These are phyloP conservation scores for Phoxinus phoxinus DNA, from an alignment of 2,113 vertebrate genomes.

Conservation along the genomic window DNA sequence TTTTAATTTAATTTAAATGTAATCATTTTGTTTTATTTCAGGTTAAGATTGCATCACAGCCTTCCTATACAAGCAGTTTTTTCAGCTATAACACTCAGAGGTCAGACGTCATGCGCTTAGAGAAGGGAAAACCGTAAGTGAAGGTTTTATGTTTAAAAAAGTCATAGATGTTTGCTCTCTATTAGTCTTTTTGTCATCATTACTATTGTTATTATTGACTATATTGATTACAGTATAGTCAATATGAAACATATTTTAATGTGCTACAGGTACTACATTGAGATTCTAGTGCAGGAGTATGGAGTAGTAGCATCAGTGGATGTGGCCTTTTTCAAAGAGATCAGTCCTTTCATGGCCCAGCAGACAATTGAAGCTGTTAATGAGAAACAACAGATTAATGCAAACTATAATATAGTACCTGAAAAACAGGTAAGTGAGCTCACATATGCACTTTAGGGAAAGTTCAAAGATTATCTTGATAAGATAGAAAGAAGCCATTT, in stretches of 20 bases:
- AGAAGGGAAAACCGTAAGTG: slow-evolving; percentile 79
- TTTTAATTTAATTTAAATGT: background rate
- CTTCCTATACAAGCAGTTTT: slow-evolving; percentile 45
- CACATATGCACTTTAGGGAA: background rate
- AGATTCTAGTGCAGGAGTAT: slow-evolving; percentile 76
- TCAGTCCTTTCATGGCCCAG: slow-evolving; percentile 70
- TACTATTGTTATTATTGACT: no score
- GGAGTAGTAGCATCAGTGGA: slow-evolving; percentile 56
- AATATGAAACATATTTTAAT: background rate
- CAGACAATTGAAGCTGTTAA: slow-evolving; percentile 80
- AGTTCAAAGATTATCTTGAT: no score
- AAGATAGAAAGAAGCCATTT: background rate
- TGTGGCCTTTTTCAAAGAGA: slow-evolving; percentile 73
- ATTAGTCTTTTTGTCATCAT: no score
- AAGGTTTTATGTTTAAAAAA: no score
- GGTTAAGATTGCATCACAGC: slow-evolving; percentile 75
- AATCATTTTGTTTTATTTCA: slow-evolving; percentile 62
- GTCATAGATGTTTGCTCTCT: background rate
- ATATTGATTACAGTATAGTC: no score
- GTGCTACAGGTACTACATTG: slow-evolving; percentile 81
- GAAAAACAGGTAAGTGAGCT: slow-evolving; percentile 79
- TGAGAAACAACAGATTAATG: slow-evolving; percentile 76
- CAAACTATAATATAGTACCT: slow-evolving; percentile 62
- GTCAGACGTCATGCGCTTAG: slow-evolving; percentile 72
- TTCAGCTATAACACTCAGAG: slow-evolving; percentile 65